Evolutionary conservation across 53 echinoderm and acorn worm species (phyloP).

Genomic region (Henricia sp.): DNA sequence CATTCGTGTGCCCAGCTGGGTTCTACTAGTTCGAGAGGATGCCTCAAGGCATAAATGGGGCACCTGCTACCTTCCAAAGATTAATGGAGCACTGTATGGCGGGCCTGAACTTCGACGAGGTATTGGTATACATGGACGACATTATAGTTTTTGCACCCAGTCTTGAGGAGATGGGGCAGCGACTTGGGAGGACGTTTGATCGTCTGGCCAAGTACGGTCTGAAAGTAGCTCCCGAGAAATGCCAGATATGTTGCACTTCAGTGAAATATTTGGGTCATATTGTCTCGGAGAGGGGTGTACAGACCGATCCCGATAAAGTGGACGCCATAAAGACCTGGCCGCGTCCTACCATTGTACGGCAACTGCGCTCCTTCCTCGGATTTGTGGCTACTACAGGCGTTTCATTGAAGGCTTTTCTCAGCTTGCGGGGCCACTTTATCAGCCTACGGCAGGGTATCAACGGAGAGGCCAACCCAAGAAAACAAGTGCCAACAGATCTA

Average conservation of each 20-base stretch:
- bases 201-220: conserved; percentile 43
- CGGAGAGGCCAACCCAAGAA: not conserved
- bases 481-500: not conserved
- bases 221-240: conserved; percentile 64
- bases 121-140: conserved; percentile 80
- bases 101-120: conserved; percentile 47
- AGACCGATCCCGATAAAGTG: conserved; percentile 69
- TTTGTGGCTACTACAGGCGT: conserved; percentile 65
- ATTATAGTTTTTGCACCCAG: conserved; percentile 47
- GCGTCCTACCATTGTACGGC: conserved; percentile 28
- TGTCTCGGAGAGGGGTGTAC: conserved; percentile 46
- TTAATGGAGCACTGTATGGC: conserved; percentile 72
- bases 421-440: conserved; percentile 54
- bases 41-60: conserved; percentile 64
- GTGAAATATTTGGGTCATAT: conserved; percentile 74
- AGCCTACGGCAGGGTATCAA: not conserved
- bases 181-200: conserved; percentile 34
- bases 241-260: conserved; percentile 56
- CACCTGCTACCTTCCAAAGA: conserved; percentile 66
- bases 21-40: conserved; percentile 43
- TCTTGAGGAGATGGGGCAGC: conserved; percentile 48
- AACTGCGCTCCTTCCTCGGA: conserved; percentile 57
- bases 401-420: conserved; percentile 61
- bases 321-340: conserved; percentile 47
- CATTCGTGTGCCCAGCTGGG: conserved; percentile 41